Evolutionary conservation across 2,797 vertebrate genomes (phyloP), one percentile per base, ranked within the genome.

Genomic region (Trachurus trachurus): DNA sequence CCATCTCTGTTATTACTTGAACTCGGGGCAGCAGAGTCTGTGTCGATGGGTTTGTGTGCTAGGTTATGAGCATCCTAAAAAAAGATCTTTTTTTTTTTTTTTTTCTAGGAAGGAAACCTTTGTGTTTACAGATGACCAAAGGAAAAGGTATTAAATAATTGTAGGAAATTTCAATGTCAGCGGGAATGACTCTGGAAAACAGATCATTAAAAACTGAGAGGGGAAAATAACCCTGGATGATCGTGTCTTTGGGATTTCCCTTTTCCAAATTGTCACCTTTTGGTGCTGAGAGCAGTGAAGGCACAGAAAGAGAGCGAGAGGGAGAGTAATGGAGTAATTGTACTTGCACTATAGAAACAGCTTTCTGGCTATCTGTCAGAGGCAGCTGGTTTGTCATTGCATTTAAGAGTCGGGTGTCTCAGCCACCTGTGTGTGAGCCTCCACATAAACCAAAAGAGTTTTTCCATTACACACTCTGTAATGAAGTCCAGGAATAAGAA

Each of bases 371-470:
- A 15, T 78, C 87, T 93, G 90, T 93, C 93, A 82, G 57, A 26
- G 53, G 76, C 94, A 95, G 94, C 91, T 95, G 93, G 50, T 62
- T 82, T 61, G 66, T 80, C 73, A 42, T 77, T 76, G 64, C 57
- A 17, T 74, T 71, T 57, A 76, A 91, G 84, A 83, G 78, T 64
- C 58, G 42, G 52, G 70, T 91, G 89, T 94, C 93, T 83, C 3
- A 77, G 78, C 80, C 93, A 94, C 90, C 92, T 95, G 95, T 63
- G 70, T 19, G 61, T 67, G 67, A 56, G 56, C 60, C 68, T 4
- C 59, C 65, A 56, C 74, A 66, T 69, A 75, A 67, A 74, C n/a
- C 2, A 0, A 57, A 63, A 50, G 63, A 10, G 45, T 65, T 53
- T 26, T 80, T 86, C 84, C 64, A 62, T 88, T 58, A 69, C 77